Evolutionary conservation across 2,888 invertebrate species (phyloP).

Genomic region (Cryptosula pallasiana): DNA sequence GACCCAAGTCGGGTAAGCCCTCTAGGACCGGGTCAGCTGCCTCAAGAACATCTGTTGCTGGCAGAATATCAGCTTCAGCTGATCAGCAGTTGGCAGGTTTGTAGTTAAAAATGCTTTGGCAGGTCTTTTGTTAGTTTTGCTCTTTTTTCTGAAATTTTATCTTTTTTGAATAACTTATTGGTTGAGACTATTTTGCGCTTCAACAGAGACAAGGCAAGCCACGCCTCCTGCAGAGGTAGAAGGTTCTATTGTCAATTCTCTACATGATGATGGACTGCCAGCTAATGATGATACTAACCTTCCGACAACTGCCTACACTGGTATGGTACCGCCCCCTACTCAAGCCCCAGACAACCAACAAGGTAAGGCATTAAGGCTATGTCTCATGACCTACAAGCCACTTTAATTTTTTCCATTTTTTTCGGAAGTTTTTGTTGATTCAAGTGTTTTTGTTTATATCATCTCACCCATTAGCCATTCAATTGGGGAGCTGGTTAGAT

Average conservation of each 20-base stretch:
- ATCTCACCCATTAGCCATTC: no score
- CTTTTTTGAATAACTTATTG: no score
- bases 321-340: slow-evolving; percentile 1
- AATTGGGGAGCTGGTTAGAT: no score
- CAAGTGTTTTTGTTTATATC: no score
- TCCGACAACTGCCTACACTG: slow-evolving; percentile 1
- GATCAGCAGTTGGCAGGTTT: not conserved
- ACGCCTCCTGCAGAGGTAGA: not conserved
- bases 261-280: slow-evolving; percentile 10
- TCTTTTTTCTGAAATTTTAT: no score
- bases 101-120: no score
- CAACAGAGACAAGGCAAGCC: not conserved
- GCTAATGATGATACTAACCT: not conserved
- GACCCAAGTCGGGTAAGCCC: not conserved
- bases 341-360: not conserved
- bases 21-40: not conserved
- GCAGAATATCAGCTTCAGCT: not conserved
- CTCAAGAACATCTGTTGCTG: slow-evolving; percentile 6
- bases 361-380: no score
- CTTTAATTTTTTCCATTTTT: no score
- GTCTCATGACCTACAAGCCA: not conserved
- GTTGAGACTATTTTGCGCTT: no score
- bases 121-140: no score
- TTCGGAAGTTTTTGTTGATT: no score
- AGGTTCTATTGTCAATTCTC: not conserved